Evolutionary conservation across 1,140 invertebrate species (phyloP), one percentile per base, ranked within the genome.

Genomic region (Phymastichus coffea): DNA sequence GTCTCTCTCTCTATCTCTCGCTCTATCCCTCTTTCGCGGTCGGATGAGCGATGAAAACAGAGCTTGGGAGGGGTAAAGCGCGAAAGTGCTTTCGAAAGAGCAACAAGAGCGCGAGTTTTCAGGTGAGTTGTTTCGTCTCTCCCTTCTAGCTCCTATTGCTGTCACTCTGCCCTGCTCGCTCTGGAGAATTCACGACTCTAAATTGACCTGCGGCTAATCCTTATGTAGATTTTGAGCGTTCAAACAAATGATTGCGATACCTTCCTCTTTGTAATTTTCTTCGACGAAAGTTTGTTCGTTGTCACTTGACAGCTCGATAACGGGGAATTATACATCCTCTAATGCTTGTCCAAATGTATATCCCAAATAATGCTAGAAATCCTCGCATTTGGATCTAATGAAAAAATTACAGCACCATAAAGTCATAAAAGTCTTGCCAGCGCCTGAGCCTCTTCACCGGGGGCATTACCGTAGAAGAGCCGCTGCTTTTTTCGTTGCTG

Each of bases 41-140:
- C 12, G 40, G 41, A 26, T 52, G 48, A 53, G 51, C 41, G 49
- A 59, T 59, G 48, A 53, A 53, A 52, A 53, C 57, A 46, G 22
- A 59, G 25, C 37, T 2, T 19, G n/a, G 38, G 25, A 52, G 49
- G n/a, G n/a, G n/a, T n/a, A n/a, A n/a, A n/a, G n/a, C n/a, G n/a
- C n/a, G n/a, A n/a, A n/a, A 53, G 37, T 43, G 38, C 51, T 41
- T 19, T 53, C 22, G 25, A 46, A 53, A 30, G 25, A 53, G 51
- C 51, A 53, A 53, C 51, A 53, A 53, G 49, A 53, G 49, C 25
- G 37, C 23, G 49, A 53, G 41, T 53, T 53, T 53, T 43, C 38
- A 53, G 38, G 51, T 43, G 25, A 40, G 4, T 1, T 2, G 20
- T 12, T 25, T 28, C n/a, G n/a, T n/a, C n/a, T n/a, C n/a, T n/a